Evolutionary conservation across 64 coral and sea anemone species (phyloP).

Genomic region (Hydrozoanthus tunicans): DNA sequence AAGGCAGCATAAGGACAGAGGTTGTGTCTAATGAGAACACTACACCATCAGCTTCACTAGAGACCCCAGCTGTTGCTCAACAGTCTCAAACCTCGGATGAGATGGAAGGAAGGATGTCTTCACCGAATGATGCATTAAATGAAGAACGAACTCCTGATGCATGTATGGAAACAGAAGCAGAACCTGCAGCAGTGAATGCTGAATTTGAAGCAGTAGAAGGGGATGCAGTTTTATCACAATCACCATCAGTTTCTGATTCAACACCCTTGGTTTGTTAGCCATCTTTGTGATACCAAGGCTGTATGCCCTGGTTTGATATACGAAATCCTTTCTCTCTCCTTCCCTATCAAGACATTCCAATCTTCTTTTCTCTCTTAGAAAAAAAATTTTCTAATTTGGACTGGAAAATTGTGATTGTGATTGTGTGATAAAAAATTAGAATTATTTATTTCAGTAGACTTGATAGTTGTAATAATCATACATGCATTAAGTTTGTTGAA

Average conservation of each 20-base stretch:
- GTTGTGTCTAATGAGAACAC: not conserved
- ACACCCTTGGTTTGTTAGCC: conserved; percentile 40
- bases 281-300: not conserved
- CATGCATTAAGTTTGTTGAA: too few relatives aligned
- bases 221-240: not conserved
- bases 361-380: too few relatives aligned
- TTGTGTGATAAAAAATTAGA: too few relatives aligned
- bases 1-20: not conserved
- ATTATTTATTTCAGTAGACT: too few relatives aligned
- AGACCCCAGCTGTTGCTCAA: not conserved
- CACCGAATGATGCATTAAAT: not conserved
- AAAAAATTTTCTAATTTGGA: too few relatives aligned
- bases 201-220: not conserved
- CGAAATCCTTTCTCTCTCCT: not conserved
- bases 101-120: not conserved
- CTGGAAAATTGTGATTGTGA: too few relatives aligned
- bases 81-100: not conserved
- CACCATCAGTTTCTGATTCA: conserved; percentile 52
- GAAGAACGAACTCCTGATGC: not conserved
- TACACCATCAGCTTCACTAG: not conserved
- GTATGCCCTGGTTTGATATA: not conserved
- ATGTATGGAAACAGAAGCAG: not conserved
- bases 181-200: not conserved
- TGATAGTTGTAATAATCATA: too few relatives aligned
- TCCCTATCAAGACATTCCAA: too few relatives aligned